Conservation (phyloP, 2,888 invertebrate genomes). For the Siphonodentalium dalli region DNA sequence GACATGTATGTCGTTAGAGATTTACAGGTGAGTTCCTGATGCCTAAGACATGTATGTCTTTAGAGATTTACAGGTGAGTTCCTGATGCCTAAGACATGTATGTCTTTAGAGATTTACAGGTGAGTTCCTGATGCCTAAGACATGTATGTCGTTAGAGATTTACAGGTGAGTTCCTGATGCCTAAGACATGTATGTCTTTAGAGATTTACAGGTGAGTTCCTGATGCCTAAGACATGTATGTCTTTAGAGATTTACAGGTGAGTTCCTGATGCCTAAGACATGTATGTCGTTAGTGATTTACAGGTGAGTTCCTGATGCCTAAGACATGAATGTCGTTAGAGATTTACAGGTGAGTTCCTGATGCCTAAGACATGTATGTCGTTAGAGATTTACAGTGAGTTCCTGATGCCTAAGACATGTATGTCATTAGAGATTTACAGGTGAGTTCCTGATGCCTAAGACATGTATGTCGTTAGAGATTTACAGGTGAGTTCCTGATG, state of each 20-base stretch:
- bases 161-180: conserved; percentile 80
- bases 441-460: conserved; percentile 86
- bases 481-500: conserved; percentile 76
- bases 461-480: conserved; percentile 81
- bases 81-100: conserved; percentile 86
- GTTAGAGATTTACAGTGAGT: conserved; percentile 80
- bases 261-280: conserved; percentile 85
- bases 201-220: conserved; percentile 79
- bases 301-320: conserved; percentile 82
- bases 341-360: conserved; percentile 78
- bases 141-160: conserved; percentile 80
- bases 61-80: conserved; percentile 80
- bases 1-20: conserved; percentile 79
- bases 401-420: conserved; percentile 87
- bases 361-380: conserved; percentile 86
- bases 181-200: conserved; percentile 83
- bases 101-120: conserved; percentile 82
- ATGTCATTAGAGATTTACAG: conserved; percentile 80
- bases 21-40: conserved; percentile 79
- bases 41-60: conserved; percentile 84
- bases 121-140: conserved; percentile 85
- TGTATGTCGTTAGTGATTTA: conserved; percentile 80
- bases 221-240: conserved; percentile 86
- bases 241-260: conserved; percentile 82
- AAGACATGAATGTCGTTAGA: conserved; percentile 84